Conservation (phyloP, 2,797 vertebrate species). For the Fringilla coelebs region DNA sequence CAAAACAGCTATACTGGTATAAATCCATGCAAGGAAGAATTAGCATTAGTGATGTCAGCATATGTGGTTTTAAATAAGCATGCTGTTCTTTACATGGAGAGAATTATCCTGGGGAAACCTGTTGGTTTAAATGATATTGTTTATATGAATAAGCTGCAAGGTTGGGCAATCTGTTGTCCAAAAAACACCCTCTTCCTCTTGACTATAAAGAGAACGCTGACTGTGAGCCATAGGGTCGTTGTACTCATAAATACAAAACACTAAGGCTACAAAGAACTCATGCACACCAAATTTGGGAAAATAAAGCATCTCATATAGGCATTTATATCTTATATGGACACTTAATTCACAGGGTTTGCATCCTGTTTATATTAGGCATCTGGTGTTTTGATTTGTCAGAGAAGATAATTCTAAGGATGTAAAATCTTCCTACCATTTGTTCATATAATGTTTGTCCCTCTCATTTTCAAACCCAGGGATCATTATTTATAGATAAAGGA, state of each 20-base stretch:
- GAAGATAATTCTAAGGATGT: not conserved
- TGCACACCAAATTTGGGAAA: not conserved
- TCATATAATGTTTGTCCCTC: not conserved
- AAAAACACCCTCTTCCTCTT: not conserved
- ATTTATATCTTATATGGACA: not conserved
- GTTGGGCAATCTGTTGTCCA: not conserved
- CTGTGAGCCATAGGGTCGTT: not conserved
- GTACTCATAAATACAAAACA: not conserved
- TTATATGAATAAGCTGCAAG: not conserved
- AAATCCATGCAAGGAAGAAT: not conserved
- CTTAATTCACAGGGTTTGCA: not conserved
- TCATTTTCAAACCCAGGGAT: not conserved
- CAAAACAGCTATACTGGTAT: not conserved
- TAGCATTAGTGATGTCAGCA: not conserved
- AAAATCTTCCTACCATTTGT: not conserved
- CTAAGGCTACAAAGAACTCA: not conserved
- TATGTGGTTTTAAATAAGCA: not conserved
- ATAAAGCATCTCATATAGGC: not conserved
- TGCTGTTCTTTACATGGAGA: not conserved
- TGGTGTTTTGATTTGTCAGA: not conserved
- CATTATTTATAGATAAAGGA: constrained; percentile 24
- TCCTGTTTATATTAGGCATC: not conserved
- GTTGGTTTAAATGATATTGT: not conserved
- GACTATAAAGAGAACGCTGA: not conserved
- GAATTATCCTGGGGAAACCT: not conserved